Evolutionary conservation across 2,797 vertebrate genomes (phyloP), one percentile per base, ranked within the genome.

Genomic region (Crypturellus tataupa): DNA sequence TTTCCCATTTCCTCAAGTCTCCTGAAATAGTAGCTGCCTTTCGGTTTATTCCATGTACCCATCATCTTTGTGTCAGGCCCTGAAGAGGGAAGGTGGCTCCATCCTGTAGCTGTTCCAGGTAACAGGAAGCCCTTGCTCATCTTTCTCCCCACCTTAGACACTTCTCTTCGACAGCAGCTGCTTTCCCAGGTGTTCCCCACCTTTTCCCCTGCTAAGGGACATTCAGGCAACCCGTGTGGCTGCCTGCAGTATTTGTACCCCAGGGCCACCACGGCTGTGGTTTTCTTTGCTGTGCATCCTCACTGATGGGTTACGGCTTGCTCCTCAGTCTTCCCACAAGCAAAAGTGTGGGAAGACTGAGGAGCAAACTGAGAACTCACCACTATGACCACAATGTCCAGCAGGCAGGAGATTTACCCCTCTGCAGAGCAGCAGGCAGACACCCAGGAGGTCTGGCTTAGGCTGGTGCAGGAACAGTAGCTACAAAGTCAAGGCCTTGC

Each of bases 121-220:
- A 82, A 1, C 31, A 3, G 2, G 19, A 80, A 81, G 21, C 3
- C 81, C 16, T 33, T 51, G 9, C 37, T 59, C 0, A 0, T 51
- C 62, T 71, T 75, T 35, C 33, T 85, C 27, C n/a, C 8, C 7
- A 31, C 10, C 37, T 71, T 10, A 1, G 21, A 31, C 25, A 4
- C 3, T 56, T 59, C 29, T 67, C 27, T 6, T 9, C 24, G 47
- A 27, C 51, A 84, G 58, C 49, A 63, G 20, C 77, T 49, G 5
- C 0, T 81, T 76, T 90, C 25, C 23, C 39, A 70, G 37, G 8
- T 2, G 24, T 55, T 25, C 4, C 21, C 23, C 29, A 37, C 2
- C 2, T n/a, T 77, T 90, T 77, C 1, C 12, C 29, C 27, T 82
- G 20, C 27, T 62, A 71, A 78, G 20, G 55, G 40, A 6, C 19